Percentiles rank a stretch among this genome's conserved stretches.
phyloP scores from a whole-genome alignment of 2,113 vertebrate species.

The Zapornia atra region DNA sequence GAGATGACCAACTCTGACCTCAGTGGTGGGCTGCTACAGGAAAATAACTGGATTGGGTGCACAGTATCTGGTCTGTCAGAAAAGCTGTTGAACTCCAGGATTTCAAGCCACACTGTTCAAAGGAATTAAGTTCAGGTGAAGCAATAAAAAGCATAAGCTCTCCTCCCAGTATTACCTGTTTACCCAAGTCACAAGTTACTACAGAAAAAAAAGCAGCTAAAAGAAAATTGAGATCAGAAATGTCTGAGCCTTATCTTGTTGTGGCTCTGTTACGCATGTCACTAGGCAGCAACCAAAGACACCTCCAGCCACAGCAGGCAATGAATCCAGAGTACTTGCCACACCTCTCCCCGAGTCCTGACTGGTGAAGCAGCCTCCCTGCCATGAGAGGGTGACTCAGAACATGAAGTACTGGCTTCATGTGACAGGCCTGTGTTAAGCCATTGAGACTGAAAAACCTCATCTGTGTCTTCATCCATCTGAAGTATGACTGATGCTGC shows the following conservation, averaged over 20 bases:
- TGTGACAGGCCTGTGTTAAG: not conserved
- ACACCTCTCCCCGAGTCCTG: not conserved
- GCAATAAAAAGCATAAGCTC: not conserved
- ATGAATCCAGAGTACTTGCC: not conserved
- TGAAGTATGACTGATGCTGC: not conserved
- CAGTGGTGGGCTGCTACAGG: not conserved
- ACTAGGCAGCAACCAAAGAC: not conserved
- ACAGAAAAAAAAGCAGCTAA: not conserved
- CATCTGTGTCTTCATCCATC: not conserved
- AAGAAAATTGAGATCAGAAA: not conserved
- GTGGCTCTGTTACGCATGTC: not conserved
- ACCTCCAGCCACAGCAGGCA: not conserved
- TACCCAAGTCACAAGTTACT: not conserved
- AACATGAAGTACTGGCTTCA: not conserved
- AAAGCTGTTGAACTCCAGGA: not conserved
- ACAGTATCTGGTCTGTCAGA: not conserved
- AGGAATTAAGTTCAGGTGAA: not conserved
- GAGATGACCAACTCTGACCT: not conserved
- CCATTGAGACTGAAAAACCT: not conserved
- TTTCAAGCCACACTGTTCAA: not conserved
- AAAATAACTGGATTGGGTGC: not conserved
- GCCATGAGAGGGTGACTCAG: not conserved
- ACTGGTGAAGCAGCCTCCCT: not conserved
- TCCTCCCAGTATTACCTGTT: not conserved
- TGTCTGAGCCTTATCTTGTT: not conserved